Conservation (phyloP, 2,113 vertebrate genomes). For the Elgaria multicarinata region DNA sequence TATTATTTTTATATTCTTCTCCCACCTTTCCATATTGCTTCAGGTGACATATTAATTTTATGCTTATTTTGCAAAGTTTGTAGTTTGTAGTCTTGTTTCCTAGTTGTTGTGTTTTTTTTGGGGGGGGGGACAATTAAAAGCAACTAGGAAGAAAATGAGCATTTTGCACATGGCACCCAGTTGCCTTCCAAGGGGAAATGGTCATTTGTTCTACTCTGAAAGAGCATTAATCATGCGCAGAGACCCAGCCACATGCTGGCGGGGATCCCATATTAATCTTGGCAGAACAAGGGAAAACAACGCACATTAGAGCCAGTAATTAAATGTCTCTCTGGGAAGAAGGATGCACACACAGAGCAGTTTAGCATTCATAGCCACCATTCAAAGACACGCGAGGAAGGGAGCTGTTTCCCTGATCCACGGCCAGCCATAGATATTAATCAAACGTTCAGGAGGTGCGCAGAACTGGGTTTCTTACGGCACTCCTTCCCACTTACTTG, state of each 20-base stretch:
- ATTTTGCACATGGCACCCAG: conserved; percentile 9
- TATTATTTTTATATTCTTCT: neutral
- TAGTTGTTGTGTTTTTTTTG: no score
- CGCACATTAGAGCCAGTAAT: neutral
- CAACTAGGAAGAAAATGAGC: conserved; percentile 32
- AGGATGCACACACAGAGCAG: neutral
- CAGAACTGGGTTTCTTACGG: neutral
- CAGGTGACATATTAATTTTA: no score
- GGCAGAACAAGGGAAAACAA: neutral
- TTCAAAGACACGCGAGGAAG: neutral
- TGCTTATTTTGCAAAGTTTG: neutral
- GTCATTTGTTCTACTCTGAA: conserved; percentile 50
- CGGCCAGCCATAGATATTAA: conserved; percentile 41
- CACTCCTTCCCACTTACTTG: neutral
- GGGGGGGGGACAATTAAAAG: no score
- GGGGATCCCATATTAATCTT: conserved; percentile 22
- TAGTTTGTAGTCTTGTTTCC: conserved; percentile 15
- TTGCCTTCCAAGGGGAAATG: neutral
- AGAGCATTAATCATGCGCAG: conserved; percentile 49
- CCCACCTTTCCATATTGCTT: neutral
- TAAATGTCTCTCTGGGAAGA: conserved; percentile 42
- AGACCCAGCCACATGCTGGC: neutral
- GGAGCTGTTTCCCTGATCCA: neutral
- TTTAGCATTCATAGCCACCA: accelerated
- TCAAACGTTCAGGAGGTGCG: conserved; percentile 20